Evolutionary conservation across 2,113 vertebrate species (phyloP).

Genomic region (Dipodomys ordii): DNA sequence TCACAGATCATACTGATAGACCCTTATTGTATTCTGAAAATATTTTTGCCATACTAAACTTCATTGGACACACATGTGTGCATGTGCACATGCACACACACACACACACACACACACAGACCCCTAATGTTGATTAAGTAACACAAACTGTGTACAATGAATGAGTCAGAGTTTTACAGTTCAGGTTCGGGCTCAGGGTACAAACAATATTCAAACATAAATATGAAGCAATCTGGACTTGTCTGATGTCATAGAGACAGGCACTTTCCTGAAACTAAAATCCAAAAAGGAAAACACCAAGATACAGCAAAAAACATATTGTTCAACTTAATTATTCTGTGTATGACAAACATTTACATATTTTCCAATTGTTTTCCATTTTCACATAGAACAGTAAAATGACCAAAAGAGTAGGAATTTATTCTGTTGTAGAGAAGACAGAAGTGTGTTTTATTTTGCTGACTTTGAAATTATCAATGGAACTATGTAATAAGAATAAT

Average conservation of each 20-base stretch:
- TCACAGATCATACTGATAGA: neutral
- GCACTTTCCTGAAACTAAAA: neutral
- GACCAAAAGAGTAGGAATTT: neutral
- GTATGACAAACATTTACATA: neutral
- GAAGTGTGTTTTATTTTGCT: constrained; percentile 77
- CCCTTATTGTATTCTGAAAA: neutral
- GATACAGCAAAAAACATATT: neutral
- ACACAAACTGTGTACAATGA: neutral
- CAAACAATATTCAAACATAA: neutral
- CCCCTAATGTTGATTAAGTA: neutral
- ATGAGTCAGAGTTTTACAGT: neutral
- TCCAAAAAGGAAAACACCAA: neutral
- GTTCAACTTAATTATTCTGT: neutral
- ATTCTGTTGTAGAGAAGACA: constrained; percentile 4
- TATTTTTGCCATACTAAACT: neutral
- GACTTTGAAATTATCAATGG: constrained; percentile 65
- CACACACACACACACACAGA: neutral
- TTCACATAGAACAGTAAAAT: neutral
- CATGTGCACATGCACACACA: neutral
- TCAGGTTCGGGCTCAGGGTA: neutral
- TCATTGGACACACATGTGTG: neutral
- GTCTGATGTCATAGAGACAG: neutral
- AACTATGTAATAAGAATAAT: constrained; percentile 73
- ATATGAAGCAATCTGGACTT: neutral
- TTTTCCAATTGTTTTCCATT: neutral